Conservation (phyloP, 2,113 vertebrate species). For the Caloenas nicobarica region DNA sequence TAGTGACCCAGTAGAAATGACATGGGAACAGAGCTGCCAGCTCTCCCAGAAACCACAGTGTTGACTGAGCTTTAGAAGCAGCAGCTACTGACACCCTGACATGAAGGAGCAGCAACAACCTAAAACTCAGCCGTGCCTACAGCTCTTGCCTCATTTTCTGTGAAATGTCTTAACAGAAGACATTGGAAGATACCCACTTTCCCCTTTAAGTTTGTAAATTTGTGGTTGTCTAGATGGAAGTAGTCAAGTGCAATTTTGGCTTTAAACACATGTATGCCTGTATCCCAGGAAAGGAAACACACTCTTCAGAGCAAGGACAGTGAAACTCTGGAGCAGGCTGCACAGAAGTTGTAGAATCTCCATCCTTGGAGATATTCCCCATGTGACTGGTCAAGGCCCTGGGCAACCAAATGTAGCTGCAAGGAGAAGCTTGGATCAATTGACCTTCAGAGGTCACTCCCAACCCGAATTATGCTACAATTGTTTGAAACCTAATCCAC, state of each 20-base stretch:
- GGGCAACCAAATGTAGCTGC: rapidly evolving
- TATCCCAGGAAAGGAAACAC: background rate
- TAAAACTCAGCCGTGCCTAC: background rate
- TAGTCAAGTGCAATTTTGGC: background rate
- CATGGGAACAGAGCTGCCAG: no score
- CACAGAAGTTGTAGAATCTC: background rate
- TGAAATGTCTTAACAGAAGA: background rate
- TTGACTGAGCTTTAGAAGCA: background rate
- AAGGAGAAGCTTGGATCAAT: background rate
- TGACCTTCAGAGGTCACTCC: background rate
- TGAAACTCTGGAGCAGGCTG: background rate
- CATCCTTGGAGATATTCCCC: rapidly evolving
- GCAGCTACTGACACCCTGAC: background rate
- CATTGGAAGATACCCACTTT: background rate
- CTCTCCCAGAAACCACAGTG: no score
- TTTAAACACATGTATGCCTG: background rate
- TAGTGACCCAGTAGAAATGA: no score
- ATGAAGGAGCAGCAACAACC: background rate
- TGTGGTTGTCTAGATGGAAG: rapidly evolving
- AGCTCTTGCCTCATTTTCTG: background rate
- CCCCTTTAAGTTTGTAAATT: background rate
- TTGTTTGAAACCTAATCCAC: background rate
- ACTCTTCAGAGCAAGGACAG: background rate
- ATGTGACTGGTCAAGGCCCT: background rate
- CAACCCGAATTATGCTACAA: background rate